Percentiles rank a stretch among this genome's conserved stretches.
Conservation (phyloP, 2,888 invertebrate genomes). For the Amphipoea lucens region DNA sequence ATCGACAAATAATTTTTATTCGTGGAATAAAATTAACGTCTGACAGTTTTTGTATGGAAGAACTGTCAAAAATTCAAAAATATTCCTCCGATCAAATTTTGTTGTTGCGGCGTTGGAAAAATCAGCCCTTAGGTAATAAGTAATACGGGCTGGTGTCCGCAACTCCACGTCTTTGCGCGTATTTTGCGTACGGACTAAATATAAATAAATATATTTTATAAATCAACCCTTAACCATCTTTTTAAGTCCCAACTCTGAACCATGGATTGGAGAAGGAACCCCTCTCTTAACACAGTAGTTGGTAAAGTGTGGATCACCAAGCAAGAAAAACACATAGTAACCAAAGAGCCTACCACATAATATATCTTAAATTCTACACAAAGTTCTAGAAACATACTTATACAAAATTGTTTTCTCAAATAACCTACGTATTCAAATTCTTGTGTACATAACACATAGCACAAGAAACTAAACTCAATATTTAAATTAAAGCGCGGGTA, state of each 20-base stretch:
- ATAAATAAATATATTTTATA: too few species aligned
- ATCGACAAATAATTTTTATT: too few species aligned
- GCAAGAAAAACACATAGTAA: conserved; percentile 2
- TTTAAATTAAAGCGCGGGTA: conserved; percentile 65
- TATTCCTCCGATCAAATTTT: too few species aligned
- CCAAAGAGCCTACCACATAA: conserved; percentile 4
- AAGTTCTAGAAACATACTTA: conserved; percentile 12
- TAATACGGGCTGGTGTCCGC: too few species aligned
- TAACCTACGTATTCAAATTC: conserved; percentile 62
- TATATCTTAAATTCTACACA: conserved; percentile 7
- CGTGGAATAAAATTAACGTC: too few species aligned
- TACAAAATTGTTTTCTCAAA: conserved; percentile 52
- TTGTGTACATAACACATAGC: conserved; percentile 42
- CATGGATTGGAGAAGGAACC: background rate
- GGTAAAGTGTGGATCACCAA: background rate
- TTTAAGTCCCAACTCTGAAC: conserved; percentile 1
- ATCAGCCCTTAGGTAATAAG: too few species aligned
- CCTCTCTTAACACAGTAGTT: background rate
- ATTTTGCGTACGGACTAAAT: too few species aligned
- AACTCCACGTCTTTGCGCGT: too few species aligned
- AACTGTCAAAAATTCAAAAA: too few species aligned
- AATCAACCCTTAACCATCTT: background rate
- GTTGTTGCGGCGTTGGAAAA: too few species aligned
- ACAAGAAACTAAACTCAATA: conserved; percentile 65
- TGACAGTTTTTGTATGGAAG: too few species aligned